These are phyloP conservation scores for Poecile montanus DNA, from an alignment of 2,797 vertebrate species.

Conservation along the genomic window DNA sequence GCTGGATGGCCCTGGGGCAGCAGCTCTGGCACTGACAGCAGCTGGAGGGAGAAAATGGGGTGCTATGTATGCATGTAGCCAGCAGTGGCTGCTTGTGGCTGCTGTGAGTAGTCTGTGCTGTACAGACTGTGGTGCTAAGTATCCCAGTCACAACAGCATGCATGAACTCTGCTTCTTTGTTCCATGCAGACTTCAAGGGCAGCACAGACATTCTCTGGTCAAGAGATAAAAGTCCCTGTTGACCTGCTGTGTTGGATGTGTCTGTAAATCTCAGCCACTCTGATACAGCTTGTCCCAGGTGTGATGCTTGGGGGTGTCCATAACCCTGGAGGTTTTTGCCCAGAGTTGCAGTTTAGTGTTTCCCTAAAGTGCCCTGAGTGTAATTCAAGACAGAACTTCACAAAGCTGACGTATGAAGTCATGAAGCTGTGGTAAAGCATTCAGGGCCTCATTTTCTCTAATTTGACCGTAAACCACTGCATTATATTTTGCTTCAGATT, in stretches of 20 bases:
- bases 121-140: fast-evolving
- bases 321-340: background rate
- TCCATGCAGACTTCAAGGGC: background rate
- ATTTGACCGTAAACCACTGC: background rate
- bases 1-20: background rate
- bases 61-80: background rate
- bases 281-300: background rate
- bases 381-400: background rate
- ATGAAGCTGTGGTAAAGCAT: background rate
- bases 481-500: background rate
- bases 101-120: background rate
- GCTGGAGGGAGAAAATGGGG: background rate
- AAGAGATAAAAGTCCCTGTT: background rate
- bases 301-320: background rate
- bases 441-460: background rate
- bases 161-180: background rate
- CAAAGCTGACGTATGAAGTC: background rate
- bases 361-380: background rate
- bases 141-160: fast-evolving
- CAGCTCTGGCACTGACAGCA: background rate
- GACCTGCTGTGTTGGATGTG: background rate
- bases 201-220: background rate
- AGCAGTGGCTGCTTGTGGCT: background rate
- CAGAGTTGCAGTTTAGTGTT: background rate
- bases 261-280: background rate